Evolutionary conservation across 1,140 invertebrate genomes (phyloP), one percentile per base, ranked within the genome.

Genomic region (Drosophila tani): DNA sequence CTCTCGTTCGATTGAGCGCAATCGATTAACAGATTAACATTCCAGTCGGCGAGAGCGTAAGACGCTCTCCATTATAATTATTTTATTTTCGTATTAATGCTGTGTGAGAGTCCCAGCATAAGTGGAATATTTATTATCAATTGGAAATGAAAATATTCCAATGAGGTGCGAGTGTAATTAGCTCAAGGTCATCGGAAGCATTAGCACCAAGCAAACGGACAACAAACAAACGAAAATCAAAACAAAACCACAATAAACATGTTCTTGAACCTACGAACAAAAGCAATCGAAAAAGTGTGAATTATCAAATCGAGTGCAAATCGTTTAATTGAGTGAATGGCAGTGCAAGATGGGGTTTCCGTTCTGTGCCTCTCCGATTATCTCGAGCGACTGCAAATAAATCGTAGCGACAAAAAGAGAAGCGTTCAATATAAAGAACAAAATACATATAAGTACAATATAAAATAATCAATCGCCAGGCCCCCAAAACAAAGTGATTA

Each of bases 1-100:
- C 62, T 55, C 43, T 71, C 46, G 65, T 51, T 66, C 63, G 40
- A 90, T 75, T 90, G 84, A 88, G 84, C 81, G 60, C 73, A 81
- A 79, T 81, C 68, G 84, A 87, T 87, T 87, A 87, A 84, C 49
- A 78, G 84, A 88, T 90, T 90, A 88, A 79, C 58, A 57, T 56
- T 56, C 53, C 53, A 82, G 67, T 11, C 57, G 51, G 43, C 62
- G 57, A 56, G 46, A 58, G 41, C 43, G 17, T 40, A 75, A 41
- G 41, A 67, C 46, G 56, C 56, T 68, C 62, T 59, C 40, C 35
- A 32, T 15, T 45, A 43, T 76, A 76, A 51, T 66, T 68, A 55
- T 68, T 73, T 66, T 68, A 55, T 68, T 73, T 40, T 49, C n/a
- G 38, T 59, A 32, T 45, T 75, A 49, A 67, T 68, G 64, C 53